Evolutionary conservation across 1,140 invertebrate species (phyloP).

Genomic region (Lasioglossum baleicum): DNA sequence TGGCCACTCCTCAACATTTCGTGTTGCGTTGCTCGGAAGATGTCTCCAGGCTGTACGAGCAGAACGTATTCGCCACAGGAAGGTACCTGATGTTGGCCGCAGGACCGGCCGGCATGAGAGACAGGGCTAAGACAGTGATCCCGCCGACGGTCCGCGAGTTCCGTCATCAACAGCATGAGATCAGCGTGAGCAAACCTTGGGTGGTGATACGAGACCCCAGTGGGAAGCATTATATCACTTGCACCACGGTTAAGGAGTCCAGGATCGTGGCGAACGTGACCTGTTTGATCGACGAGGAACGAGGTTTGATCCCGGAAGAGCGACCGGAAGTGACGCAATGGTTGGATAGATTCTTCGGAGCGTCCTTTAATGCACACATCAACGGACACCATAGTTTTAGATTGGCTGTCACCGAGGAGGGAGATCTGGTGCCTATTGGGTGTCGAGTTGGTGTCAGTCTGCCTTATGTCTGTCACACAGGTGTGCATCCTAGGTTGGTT

Average conservation of each 20-base stretch:
- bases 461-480: slow-evolving; percentile 88
- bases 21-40: slow-evolving; percentile 84
- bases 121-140: slow-evolving; percentile 84
- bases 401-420: slow-evolving; percentile 81
- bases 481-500: slow-evolving; percentile 83
- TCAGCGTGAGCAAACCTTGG: slow-evolving; percentile 87
- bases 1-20: slow-evolving; percentile 84
- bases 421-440: slow-evolving; percentile 81
- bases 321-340: slow-evolving; percentile 85
- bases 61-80: slow-evolving; percentile 82
- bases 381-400: slow-evolving; percentile 89
- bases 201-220: slow-evolving; percentile 87
- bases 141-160: slow-evolving; percentile 82
- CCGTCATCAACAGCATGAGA: slow-evolving; percentile 83
- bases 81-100: slow-evolving; percentile 86
- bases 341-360: slow-evolving; percentile 86
- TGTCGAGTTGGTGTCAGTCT: slow-evolving; percentile 87
- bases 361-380: slow-evolving; percentile 82
- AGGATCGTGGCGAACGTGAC: slow-evolving; percentile 88
- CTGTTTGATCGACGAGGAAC: slow-evolving; percentile 85
- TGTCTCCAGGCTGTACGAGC: slow-evolving; percentile 85
- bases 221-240: slow-evolving; percentile 88
- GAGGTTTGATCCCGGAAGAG: slow-evolving; percentile 85
- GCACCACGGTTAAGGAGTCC: slow-evolving; percentile 88
- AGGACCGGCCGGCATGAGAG: slow-evolving; percentile 85